A percentile compares a stretch with the other conserved stretches of the same genome.
Evolutionary conservation across 1,140 invertebrate genomes (phyloP).

Genomic region (Bombus difficillimus): DNA sequence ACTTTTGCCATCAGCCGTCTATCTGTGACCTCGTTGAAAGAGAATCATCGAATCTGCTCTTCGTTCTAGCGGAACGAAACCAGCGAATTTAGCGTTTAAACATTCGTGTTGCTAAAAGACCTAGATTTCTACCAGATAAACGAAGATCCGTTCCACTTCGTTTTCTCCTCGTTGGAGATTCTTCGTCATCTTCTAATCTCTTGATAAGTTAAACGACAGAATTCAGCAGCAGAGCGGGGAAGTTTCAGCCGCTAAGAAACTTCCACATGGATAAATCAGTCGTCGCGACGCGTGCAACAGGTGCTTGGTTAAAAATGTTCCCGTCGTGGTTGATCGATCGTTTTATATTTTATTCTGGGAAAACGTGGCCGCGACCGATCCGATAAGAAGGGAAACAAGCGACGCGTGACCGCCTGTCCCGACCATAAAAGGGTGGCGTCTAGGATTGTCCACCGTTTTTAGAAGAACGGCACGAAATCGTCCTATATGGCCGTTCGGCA

Average conservation of each 20-base stretch:
- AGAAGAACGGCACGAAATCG: conserved; percentile 27
- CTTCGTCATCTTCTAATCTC: neutral
- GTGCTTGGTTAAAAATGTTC: conserved; percentile 37
- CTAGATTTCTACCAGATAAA: neutral
- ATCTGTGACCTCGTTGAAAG: conserved; percentile 1
- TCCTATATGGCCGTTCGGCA: conserved; percentile 17
- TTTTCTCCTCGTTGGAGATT: neutral
- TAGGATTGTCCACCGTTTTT: conserved; percentile 39
- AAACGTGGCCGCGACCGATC: neutral
- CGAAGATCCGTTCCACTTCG: neutral
- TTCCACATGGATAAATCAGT: no score
- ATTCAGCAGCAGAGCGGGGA: no score
- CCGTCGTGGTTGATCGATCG: neutral
- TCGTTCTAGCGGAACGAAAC: neutral
- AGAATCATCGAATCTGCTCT: neutral
- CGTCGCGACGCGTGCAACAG: conserved; percentile 36
- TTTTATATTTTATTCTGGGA: conserved; percentile 27
- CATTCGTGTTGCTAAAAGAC: neutral
- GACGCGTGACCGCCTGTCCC: neutral
- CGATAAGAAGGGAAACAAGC: conserved; percentile 48
- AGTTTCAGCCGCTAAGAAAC: no score
- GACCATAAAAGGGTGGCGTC: conserved; percentile 40
- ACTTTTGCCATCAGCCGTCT: conserved; percentile 2
- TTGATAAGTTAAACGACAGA: no score
- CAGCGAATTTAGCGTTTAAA: neutral